Percentiles rank a stretch among this genome's conserved stretches.
Evolutionary conservation across 2,888 invertebrate genomes (phyloP).

Genomic region (Drosophila villosipedis): DNA sequence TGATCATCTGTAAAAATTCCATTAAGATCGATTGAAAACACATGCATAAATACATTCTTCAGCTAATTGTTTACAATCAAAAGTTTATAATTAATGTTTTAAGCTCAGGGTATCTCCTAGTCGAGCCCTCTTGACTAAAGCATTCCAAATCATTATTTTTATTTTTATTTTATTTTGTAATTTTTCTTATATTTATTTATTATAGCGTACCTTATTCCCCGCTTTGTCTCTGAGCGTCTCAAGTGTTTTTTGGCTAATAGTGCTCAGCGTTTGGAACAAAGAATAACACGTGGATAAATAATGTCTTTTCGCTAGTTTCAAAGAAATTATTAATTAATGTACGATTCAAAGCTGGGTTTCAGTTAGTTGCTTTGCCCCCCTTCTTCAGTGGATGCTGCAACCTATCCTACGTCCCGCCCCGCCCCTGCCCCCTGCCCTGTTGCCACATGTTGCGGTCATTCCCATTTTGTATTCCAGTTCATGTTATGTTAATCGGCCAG

Average conservation of each 20-base stretch:
- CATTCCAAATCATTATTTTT: not conserved
- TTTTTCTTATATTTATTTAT: not conserved
- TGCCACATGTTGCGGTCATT: slow-evolving; percentile 60
- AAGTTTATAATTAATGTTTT: not conserved
- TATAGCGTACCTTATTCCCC: not conserved
- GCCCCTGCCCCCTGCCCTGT: not conserved
- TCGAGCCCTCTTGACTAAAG: not conserved
- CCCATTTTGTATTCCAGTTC: slow-evolving; percentile 72
- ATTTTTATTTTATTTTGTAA: not conserved
- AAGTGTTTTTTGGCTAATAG: slow-evolving; percentile 1
- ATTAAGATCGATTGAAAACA: not conserved
- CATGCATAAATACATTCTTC: not conserved
- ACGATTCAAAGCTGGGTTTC: slow-evolving; percentile 32
- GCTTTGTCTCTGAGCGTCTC: not conserved
- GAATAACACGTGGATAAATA: slow-evolving; percentile 53
- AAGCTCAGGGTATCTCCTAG: not conserved
- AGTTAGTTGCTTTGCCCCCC: slow-evolving; percentile 22
- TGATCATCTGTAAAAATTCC: not conserved
- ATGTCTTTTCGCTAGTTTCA: slow-evolving; percentile 61
- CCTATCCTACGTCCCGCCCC: not conserved
- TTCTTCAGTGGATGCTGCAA: slow-evolving; percentile 17
- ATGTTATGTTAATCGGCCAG: slow-evolving; percentile 71
- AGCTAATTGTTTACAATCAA: not conserved
- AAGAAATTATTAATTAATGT: slow-evolving; percentile 76
- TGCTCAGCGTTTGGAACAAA: not conserved